Percentiles rank a stretch among this genome's conserved stretches.
These are phyloP conservation scores for Percopsis transmontana DNA, from an alignment of 2,113 vertebrate species.

Conservation along the genomic window DNA sequence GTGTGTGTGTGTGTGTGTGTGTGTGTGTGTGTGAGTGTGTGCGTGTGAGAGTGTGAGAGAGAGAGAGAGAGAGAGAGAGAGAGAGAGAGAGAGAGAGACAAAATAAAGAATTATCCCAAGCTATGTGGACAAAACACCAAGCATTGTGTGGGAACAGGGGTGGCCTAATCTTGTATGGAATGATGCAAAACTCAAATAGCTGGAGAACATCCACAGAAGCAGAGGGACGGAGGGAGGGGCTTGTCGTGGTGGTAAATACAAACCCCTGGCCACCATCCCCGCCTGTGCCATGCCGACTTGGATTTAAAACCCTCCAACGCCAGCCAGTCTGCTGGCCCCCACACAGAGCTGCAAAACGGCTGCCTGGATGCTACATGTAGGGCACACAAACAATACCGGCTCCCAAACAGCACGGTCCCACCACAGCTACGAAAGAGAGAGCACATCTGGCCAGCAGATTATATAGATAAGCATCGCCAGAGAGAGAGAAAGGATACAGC, in stretches of 20 bases:
- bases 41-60: too few relatives aligned
- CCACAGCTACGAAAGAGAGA: slow-evolving; percentile 43
- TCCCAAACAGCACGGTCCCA: slow-evolving; percentile 40
- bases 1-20: too few relatives aligned
- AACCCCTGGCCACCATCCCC: slow-evolving; percentile 17
- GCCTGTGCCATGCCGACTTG: slow-evolving; percentile 30
- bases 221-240: slow-evolving; percentile 75
- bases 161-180: slow-evolving; percentile 83
- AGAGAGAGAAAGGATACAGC: slow-evolving; percentile 43
- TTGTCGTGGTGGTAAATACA: slow-evolving; percentile 45
- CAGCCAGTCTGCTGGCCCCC: slow-evolving; percentile 57
- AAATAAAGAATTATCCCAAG: slow-evolving; percentile 86
- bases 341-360: slow-evolving; percentile 51
- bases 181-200: slow-evolving; percentile 87
- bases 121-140: slow-evolving; percentile 86
- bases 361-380: slow-evolving; percentile 47
- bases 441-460: slow-evolving; percentile 70
- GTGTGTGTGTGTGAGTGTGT: too few relatives aligned
- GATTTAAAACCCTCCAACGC: slow-evolving; percentile 39
- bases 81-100: slow-evolving; percentile 71
- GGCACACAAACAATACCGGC: slow-evolving; percentile 4
- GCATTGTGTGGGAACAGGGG: slow-evolving; percentile 88
- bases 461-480: slow-evolving; percentile 50
- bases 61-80: slow-evolving; percentile 47
- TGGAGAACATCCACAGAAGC: slow-evolving; percentile 82